Base-by-base conservation (phyloP, 2,888 invertebrate genomes). In the Agrenia bidenticulata region DNA sequence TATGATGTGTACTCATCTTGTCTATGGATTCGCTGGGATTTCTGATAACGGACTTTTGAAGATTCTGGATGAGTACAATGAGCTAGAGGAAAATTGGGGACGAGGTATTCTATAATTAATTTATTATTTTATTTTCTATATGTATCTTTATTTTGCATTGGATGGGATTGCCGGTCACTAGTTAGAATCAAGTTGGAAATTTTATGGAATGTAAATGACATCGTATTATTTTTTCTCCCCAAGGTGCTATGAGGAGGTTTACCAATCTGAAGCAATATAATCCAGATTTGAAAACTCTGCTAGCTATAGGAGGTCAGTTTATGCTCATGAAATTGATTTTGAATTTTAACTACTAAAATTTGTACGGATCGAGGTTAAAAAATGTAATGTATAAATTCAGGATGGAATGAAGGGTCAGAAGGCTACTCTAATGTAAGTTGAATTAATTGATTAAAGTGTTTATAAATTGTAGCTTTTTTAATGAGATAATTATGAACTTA, bases 21-120 rank as follows among this genome's bases (percentile, higher is more conserved):
- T 78, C 19, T 78, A 78, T 53, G 76, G 77, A 13, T 78, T 78
- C 59, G 74, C 76, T 23, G 77, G 77, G 11, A 57, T 78, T 7
- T 41, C 21, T 11, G 21, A 11, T 1, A 57, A 57, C 37, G 61
- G 61, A 9, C 13, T 21, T 13, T 23, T 65, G 11, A 56, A 51
- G 19, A 61, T 65, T 21, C 37, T 65, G 24, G 65, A 65, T 24
- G 61, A 45, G 21, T 65, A 55, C 39, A 61, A 61, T 26, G 65
- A 65, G 5, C 32, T 65, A 0, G 65, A 65, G 51, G 65, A 65
- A 39, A 65, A 65, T 26, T 61, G 56, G 55, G 65, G 65, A 55
- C 51, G 64, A 32, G 63, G 62, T 56, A 15, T 11, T 15, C 17
- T 17, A 7, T 17, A 15, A 49, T 49, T 7, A 49, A 11, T 49